phyloP scores from a whole-genome alignment of 2,888 invertebrate genomes.

The Hirtodrosophila cameraria region DNA sequence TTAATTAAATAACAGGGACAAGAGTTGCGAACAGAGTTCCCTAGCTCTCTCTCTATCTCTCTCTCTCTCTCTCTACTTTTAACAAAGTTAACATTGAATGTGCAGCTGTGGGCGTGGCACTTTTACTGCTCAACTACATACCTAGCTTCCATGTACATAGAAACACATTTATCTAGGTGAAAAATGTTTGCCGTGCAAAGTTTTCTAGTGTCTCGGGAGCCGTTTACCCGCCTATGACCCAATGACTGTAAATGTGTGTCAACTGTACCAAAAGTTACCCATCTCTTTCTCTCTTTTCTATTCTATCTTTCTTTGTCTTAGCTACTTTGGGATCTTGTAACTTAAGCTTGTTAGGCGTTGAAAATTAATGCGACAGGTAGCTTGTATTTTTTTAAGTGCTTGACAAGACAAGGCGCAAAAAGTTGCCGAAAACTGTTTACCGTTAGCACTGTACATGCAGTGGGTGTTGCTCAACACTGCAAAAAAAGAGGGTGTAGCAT shows the following conservation, averaged over 20 bases:
- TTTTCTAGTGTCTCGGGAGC: slow-evolving; percentile 50
- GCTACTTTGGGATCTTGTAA: slow-evolving; percentile 14
- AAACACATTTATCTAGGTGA: slow-evolving; percentile 12
- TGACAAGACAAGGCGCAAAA: slow-evolving; percentile 30
- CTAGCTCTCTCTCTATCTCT: no score
- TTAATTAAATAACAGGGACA: slow-evolving; percentile 70
- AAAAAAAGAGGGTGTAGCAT: not conserved
- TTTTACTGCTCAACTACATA: not conserved
- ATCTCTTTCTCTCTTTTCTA: not conserved
- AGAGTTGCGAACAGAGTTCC: not conserved
- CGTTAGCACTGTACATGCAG: slow-evolving; percentile 21
- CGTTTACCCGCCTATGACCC: slow-evolving; percentile 58
- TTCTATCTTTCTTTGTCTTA: not conserved
- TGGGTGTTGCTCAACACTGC: slow-evolving; percentile 24
- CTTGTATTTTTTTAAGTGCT: slow-evolving; percentile 29
- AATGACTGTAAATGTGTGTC: slow-evolving; percentile 54
- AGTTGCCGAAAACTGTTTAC: slow-evolving; percentile 31
- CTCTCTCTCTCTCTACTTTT: no score
- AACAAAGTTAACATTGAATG: slow-evolving; percentile 25
- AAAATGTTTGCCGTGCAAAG: slow-evolving; percentile 50
- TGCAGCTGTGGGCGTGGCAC: slow-evolving; percentile 38
- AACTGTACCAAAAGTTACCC: slow-evolving; percentile 43
- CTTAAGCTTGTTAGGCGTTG: slow-evolving; percentile 44
- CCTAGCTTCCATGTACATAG: no score
- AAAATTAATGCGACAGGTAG: slow-evolving; percentile 60